Evolutionary conservation across 2,113 vertebrate genomes (phyloP), one percentile per base, ranked within the genome.

Genomic region (Syngnathus floridae): DNA sequence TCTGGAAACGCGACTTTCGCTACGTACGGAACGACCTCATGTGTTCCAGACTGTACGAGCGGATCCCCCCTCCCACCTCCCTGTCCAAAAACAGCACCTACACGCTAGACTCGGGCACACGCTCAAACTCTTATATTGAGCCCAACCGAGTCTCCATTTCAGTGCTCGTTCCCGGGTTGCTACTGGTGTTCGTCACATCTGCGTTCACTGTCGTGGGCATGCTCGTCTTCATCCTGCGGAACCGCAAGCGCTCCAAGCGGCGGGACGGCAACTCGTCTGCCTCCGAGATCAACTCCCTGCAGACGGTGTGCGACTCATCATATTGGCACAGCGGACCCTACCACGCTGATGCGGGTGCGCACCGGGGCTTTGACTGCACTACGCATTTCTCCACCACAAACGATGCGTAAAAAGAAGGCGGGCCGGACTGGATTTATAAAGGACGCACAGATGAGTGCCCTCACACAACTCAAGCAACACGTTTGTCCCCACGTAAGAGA

Each of bases 221-320:
- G 97, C 93, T 99, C 1, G 97, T 99, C 72, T 99, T 99, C 77
- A 97, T 99, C 82, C 89, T 99, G 88, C 91, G 97, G 78, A 98
- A 99, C 71, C 92, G 97, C 74, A 98, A 96, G 84, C 76, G 95
- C 19, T 96, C 96, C 60, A 99, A 98, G 90, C 91, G 96, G 87
- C 93, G 97, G 90, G 97, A 99, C 0, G 96, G 95, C 69, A 99
- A 99, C 90, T 98, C 97, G 7, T 98, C 97, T 0, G 97, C 96
- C 58, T 99, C 96, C 0, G 97, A 99, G 85, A 99, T 99, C 85
- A 99, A 99, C 83, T 99, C 97, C 72, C 86, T 99, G 62, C 97
- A 99, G 92, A 99, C 97, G 4, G 96, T 99, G 74, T 99, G 97
- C 58, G 97, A 99, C 90, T 99, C 97, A n/a, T 97, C 97, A 58